phyloP scores from a whole-genome alignment of 2,797 vertebrate species.

The Poeciliopsis gracilis region DNA sequence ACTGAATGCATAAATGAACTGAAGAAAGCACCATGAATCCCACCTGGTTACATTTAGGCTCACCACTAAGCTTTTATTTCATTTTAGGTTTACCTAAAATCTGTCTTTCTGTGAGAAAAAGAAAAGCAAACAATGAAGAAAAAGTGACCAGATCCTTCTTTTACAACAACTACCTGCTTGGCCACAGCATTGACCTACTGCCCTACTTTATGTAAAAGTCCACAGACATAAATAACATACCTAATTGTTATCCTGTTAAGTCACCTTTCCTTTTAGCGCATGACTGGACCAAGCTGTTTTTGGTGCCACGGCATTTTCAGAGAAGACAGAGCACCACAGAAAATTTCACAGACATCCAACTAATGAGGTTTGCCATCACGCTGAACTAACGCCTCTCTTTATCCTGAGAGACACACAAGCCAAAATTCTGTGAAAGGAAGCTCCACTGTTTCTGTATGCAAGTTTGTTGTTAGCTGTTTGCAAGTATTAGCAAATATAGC shows the following conservation, averaged over 20 bases:
- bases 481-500: background rate
- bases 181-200: slow-evolving; percentile 62
- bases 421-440: background rate
- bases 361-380: background rate
- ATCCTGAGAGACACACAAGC: background rate
- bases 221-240: slow-evolving; percentile 48
- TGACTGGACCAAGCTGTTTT: background rate
- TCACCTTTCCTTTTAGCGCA: background rate
- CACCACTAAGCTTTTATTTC: rapidly evolving
- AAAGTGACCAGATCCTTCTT: background rate
- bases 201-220: slow-evolving; percentile 53
- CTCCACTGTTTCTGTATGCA: background rate
- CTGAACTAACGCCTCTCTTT: background rate
- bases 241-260: slow-evolving; percentile 44
- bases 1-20: background rate
- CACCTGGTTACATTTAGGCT: background rate
- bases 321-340: background rate
- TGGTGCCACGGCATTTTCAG: background rate
- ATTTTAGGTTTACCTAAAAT: background rate
- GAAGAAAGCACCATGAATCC: background rate
- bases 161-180: slow-evolving; percentile 20
- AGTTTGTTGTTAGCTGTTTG: background rate
- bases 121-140: background rate
- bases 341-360: background rate
- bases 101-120: background rate